Conservation (phyloP, 1,140 invertebrate species). For the Paraescarpia echinospica region DNA sequence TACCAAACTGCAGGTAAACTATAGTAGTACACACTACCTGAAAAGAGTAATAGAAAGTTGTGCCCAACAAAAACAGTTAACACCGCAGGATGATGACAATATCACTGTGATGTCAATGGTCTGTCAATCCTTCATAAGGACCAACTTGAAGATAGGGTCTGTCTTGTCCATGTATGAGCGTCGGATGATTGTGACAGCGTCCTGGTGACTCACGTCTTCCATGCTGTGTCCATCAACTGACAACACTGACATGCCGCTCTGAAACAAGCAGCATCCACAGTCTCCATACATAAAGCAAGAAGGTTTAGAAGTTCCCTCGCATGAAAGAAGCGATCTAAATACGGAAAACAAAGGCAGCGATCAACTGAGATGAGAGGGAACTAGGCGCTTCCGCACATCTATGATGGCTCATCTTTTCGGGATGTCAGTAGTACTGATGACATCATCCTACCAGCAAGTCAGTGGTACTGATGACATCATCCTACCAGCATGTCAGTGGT, state of each 20-base stretch:
- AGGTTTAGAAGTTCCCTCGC: no score
- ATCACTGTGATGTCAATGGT: neutral
- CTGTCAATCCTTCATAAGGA: neutral
- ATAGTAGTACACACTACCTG: neutral
- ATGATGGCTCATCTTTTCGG: no score
- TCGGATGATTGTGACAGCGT: slow-evolving; percentile 8
- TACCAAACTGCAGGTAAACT: neutral
- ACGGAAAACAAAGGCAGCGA: no score
- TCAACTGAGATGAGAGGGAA: no score
- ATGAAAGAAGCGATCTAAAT: neutral
- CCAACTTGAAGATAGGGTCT: neutral
- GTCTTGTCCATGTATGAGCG: neutral
- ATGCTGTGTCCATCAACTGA: neutral
- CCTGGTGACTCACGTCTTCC: neutral
- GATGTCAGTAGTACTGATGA: no score
- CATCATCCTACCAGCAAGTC: no score
- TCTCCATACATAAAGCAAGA: no score
- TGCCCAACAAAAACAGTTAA: no score
- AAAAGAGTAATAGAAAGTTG: neutral
- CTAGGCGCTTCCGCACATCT: no score
- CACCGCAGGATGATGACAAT: neutral
- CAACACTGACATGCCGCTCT: neutral
- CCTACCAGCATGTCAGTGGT: no score
- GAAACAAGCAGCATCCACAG: neutral
- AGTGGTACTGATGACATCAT: no score